Percentiles rank a stretch among this genome's conserved stretches.
These are phyloP conservation scores for Gila robusta DNA, from an alignment of 2,797 vertebrate genomes.

Conservation along the genomic window DNA sequence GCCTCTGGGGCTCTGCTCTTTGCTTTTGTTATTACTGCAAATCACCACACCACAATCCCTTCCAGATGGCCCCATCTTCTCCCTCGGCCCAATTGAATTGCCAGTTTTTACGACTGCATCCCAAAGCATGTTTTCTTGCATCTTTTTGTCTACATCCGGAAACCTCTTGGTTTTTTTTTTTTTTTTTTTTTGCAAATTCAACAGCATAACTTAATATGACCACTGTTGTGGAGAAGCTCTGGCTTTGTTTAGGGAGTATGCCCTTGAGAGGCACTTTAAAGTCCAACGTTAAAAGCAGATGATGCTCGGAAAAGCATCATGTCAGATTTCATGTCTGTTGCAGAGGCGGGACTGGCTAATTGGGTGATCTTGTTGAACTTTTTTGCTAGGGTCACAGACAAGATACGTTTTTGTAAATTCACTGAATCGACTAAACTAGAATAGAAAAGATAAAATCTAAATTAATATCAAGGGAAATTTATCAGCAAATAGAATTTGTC, in stretches of 20 bases:
- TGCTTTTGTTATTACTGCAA: constrained; percentile 70
- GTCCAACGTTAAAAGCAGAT: constrained; percentile 37
- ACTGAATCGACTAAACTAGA: background rate
- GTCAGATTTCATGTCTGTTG: constrained; percentile 40
- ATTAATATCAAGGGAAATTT: background rate
- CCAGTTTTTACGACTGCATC: constrained; percentile 62
- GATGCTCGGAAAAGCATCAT: constrained; percentile 35
- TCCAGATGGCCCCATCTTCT: constrained; percentile 76
- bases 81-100: constrained; percentile 72
- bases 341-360: constrained; percentile 19
- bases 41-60: constrained; percentile 72
- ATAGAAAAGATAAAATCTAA: background rate
- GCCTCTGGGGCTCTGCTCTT: constrained; percentile 58
- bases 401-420: background rate
- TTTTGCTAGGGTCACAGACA: background rate
- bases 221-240: constrained; percentile 21
- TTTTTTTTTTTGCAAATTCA: constrained; percentile 20
- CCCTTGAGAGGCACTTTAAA: constrained; percentile 47
- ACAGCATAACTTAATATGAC: constrained; percentile 50
- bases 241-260: constrained; percentile 30
- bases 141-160: constrained; percentile 32
- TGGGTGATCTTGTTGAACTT: constrained; percentile 30
- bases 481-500: background rate
- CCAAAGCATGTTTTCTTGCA: constrained; percentile 55
- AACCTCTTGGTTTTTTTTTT: constrained; percentile 21